Base-by-base conservation (phyloP, 2,113 vertebrate species). In the Anas platyrhynchos region DNA sequence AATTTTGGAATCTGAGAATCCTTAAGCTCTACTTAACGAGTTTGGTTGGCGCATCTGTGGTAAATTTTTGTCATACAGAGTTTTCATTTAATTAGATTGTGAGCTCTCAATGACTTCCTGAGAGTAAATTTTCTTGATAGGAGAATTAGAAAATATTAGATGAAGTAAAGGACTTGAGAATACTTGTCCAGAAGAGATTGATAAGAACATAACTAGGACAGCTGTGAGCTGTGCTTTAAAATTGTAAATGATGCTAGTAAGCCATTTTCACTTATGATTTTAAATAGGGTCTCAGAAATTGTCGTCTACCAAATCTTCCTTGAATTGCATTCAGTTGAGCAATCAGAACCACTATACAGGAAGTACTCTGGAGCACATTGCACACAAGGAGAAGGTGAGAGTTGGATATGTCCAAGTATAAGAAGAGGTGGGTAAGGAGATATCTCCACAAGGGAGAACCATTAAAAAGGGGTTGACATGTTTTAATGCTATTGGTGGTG, bases 121-220 rank as follows among this genome's bases (percentile, higher is more conserved):
- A 95, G 94, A 95, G 91, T 93, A 96, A 90, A 94, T 97, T 95
- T 96, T 91, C 79, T 88, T 97, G 94, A 96, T 89, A 96, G 89
- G 67, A 80, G 83, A 93, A 96, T 91, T 97, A 89, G 89, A 96
- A 94, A 96, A 94, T 86, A 94, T 93, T 86, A 88, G 68, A 89
- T 93, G 91, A 95, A 84, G 94, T 92, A 92, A 87, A 96, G 73
- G 73, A 68, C 80, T 97, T 96, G 93, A 94, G 91, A 92, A 96
- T 96, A 89, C 86, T 96, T 95, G 92, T 96, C 95, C 96, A 97
- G 89, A 94, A 92, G 80, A 96, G 96, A 96, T 58, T 96, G 93
- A 91, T 95, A 95, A 93, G 93, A 97, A 91, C 63, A 36, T 95
- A 96, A 93, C 83, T 91, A 62, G 82, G 93, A 93, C 92, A 96